Evolutionary conservation across 2,888 invertebrate species (phyloP).

Genomic region (Muscina levida): DNA sequence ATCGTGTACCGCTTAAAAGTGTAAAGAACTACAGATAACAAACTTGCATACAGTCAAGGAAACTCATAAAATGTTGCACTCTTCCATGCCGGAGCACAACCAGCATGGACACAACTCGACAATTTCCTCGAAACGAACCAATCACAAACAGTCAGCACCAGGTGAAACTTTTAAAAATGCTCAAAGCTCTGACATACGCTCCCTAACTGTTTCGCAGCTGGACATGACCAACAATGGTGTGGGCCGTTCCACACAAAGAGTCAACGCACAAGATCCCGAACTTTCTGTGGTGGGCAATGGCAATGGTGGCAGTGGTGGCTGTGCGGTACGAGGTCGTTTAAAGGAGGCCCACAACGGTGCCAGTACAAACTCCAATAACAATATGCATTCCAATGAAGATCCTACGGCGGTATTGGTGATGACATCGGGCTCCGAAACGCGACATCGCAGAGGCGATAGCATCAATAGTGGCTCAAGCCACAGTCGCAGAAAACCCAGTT

Average conservation of each 20-base stretch:
- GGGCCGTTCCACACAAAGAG: slow-evolving; percentile 21
- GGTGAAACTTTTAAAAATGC: slow-evolving; percentile 15
- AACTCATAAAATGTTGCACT: slow-evolving; percentile 66
- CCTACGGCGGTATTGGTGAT: slow-evolving; percentile 67
- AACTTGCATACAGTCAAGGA: slow-evolving; percentile 10
- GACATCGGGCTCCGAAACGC: slow-evolving; percentile 43
- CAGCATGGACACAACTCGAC: slow-evolving; percentile 37
- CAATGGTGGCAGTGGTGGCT: not conserved
- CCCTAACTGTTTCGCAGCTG: slow-evolving; percentile 47
- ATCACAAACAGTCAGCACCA: slow-evolving; percentile 44
- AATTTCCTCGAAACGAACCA: slow-evolving; percentile 47
- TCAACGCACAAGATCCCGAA: slow-evolving; percentile 39
- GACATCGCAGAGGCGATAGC: slow-evolving; percentile 70
- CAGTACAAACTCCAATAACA: slow-evolving; percentile 63
- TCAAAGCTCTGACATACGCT: slow-evolving; percentile 43
- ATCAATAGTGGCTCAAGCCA: slow-evolving; percentile 59
- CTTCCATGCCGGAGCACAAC: slow-evolving; percentile 60
- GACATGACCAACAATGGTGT: slow-evolving; percentile 48
- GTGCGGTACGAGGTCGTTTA: slow-evolving; percentile 40
- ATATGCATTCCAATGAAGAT: slow-evolving; percentile 77
- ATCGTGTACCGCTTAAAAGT: slow-evolving; percentile 15
- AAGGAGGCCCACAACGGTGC: slow-evolving; percentile 47
- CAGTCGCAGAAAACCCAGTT: slow-evolving; percentile 72
- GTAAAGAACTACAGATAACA: not conserved
- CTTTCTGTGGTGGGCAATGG: not conserved